Conservation (phyloP, 2,797 vertebrate species). For the Ambastaia sidthimunki region DNA sequence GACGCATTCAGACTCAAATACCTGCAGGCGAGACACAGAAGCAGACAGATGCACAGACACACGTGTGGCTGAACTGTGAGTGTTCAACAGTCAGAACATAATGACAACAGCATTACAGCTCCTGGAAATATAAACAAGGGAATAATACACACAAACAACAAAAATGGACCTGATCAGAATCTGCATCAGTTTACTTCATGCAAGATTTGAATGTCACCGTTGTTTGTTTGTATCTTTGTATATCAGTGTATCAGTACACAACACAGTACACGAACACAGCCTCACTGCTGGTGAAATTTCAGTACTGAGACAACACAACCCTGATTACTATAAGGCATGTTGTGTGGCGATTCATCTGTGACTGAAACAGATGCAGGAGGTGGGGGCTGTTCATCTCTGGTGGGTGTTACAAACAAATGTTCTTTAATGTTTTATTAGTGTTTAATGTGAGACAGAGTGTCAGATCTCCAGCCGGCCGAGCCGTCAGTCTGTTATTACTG, state of each 20-base stretch:
- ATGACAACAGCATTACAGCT: background rate
- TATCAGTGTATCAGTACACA: background rate
- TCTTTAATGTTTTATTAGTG: slow-evolving; percentile 54
- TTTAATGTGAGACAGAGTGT: slow-evolving; percentile 50
- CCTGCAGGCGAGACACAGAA: slow-evolving; percentile 19
- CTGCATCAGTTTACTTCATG: no score
- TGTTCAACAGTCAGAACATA: background rate
- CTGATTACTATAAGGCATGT: no score
- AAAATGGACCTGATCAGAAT: background rate
- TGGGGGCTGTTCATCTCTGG: slow-evolving; percentile 28
- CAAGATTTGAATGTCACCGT: no score
- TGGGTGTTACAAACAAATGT: slow-evolving; percentile 32
- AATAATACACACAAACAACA: background rate
- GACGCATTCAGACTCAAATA: slow-evolving; percentile 46
- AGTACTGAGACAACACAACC: background rate
- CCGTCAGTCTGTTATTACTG: slow-evolving; percentile 58
- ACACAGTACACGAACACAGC: no score
- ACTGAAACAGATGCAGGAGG: slow-evolving; percentile 14
- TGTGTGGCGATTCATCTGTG: background rate
- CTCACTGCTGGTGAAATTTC: no score
- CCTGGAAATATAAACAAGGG: background rate
- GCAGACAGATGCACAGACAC: slow-evolving; percentile 5
- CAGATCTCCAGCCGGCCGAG: slow-evolving; percentile 35
- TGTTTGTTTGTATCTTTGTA: background rate
- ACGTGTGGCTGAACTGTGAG: background rate